phyloP scores from a whole-genome alignment of 2,113 vertebrate species.

The Brevimyrus niger region DNA sequence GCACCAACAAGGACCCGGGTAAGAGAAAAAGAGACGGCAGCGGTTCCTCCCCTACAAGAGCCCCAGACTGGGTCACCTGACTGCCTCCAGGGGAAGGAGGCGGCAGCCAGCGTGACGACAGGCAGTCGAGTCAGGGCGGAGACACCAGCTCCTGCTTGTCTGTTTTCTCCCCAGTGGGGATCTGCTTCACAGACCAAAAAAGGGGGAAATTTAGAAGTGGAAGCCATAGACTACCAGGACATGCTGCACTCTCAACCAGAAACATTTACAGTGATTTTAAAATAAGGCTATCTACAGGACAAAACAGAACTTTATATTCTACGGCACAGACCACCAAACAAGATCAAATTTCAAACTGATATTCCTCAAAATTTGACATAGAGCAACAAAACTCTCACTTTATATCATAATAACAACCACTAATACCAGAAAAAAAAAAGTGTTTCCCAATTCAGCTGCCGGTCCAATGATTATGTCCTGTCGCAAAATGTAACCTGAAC shows the following conservation, averaged over 20 bases:
- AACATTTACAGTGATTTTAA: background rate
- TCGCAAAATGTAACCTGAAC: background rate
- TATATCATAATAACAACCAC: background rate
- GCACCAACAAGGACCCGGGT: conserved; percentile 4
- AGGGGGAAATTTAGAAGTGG: background rate
- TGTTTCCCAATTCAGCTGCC: background rate
- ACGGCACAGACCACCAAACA: background rate
- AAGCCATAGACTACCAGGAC: background rate
- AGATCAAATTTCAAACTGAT: background rate
- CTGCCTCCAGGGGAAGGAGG: conserved; percentile 28
- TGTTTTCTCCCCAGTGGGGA: background rate
- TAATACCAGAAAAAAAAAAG: background rate
- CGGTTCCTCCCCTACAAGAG: background rate
- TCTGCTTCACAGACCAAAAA: background rate
- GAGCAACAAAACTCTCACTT: background rate
- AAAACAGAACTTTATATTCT: background rate
- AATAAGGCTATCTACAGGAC: background rate
- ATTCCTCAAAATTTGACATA: background rate
- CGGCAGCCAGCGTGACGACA: background rate
- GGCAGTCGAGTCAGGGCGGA: background rate
- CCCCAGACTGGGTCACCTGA: conserved; percentile 47
- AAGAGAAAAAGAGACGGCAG: background rate
- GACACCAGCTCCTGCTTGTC: background rate
- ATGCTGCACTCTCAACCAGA: background rate
- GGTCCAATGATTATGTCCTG: background rate